Conservation (phyloP, 2,888 invertebrate species). For the Lasioglossum lativentre region DNA sequence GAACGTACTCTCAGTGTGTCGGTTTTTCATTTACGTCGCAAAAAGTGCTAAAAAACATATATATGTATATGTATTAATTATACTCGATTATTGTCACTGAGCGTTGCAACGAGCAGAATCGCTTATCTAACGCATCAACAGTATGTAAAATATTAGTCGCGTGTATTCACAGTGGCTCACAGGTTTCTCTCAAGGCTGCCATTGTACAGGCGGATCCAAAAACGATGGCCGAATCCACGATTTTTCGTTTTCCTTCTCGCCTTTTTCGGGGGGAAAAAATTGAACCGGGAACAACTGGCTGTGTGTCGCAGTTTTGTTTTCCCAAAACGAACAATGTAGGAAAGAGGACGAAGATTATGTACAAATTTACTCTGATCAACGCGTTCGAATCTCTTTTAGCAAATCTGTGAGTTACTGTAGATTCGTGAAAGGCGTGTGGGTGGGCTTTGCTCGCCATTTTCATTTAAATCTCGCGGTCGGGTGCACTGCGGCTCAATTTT, state of each 20-base stretch:
- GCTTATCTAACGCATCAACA: constrained; percentile 55
- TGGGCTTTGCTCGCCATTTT: constrained; percentile 24
- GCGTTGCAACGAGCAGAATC: constrained; percentile 66
- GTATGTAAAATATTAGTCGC: constrained; percentile 57
- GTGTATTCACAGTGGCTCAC: constrained; percentile 33
- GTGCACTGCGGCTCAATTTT: background rate
- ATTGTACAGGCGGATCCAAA: background rate
- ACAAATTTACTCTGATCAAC: background rate
- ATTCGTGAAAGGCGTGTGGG: constrained; percentile 54
- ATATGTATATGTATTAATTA: constrained; percentile 45
- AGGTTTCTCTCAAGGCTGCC: constrained; percentile 6
- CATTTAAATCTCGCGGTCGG: background rate
- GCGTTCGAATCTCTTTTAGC: background rate
- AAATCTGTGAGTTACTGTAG: constrained; percentile 15
- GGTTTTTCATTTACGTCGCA: constrained; percentile 41
- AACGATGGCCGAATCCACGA: background rate
- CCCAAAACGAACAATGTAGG: background rate
- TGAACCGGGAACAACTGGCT: background rate
- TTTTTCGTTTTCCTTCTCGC: background rate
- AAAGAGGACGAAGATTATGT: background rate
- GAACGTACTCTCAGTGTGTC: constrained; percentile 45
- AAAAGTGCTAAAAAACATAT: constrained; percentile 57
- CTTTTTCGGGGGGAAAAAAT: background rate
- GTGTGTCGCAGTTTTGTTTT: background rate
- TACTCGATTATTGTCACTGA: constrained; percentile 67